Percentiles rank a stretch among this genome's conserved stretches.
These are phyloP conservation scores for Disparrhopalites patrizii DNA, from an alignment of 2,888 invertebrate genomes.

Conservation along the genomic window DNA sequence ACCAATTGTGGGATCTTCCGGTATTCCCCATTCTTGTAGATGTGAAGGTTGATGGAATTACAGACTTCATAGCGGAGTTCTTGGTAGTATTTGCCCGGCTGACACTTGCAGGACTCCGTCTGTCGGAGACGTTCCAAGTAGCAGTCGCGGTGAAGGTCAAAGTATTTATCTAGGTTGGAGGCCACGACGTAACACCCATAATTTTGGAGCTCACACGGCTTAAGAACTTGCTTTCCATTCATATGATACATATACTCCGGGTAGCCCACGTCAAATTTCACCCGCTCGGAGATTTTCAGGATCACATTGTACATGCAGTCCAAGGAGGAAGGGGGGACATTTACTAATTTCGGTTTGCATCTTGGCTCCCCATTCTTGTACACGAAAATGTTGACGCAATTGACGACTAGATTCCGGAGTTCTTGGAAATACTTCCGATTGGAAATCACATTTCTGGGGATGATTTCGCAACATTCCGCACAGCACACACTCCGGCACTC, in stretches of 20 bases:
- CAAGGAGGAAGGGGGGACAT: not conserved
- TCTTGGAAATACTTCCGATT: not conserved
- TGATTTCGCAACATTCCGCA: too few relatives aligned
- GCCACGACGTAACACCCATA: not conserved
- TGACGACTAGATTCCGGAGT: not conserved
- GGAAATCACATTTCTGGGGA: too few relatives aligned
- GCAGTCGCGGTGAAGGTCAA: not conserved
- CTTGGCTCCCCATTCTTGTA: not conserved
- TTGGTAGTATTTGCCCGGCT: too few relatives aligned
- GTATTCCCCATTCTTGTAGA: not conserved
- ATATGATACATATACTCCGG: not conserved
- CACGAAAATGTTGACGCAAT: not conserved
- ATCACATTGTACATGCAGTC: not conserved
- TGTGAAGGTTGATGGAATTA: not conserved
- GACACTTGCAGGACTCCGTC: too few relatives aligned
- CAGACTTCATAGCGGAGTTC: not conserved
- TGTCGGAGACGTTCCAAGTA: too few relatives aligned
- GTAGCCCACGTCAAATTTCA: not conserved
- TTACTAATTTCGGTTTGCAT: not conserved
- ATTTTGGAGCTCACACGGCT: not conserved
- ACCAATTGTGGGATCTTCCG: not conserved
- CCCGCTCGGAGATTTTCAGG: not conserved
- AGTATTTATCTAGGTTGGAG: not conserved
- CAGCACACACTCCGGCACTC: too few relatives aligned
- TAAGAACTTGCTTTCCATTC: not conserved